phyloP scores from a whole-genome alignment of 2,113 vertebrate species.

The Psilopogon haemacephalus region DNA sequence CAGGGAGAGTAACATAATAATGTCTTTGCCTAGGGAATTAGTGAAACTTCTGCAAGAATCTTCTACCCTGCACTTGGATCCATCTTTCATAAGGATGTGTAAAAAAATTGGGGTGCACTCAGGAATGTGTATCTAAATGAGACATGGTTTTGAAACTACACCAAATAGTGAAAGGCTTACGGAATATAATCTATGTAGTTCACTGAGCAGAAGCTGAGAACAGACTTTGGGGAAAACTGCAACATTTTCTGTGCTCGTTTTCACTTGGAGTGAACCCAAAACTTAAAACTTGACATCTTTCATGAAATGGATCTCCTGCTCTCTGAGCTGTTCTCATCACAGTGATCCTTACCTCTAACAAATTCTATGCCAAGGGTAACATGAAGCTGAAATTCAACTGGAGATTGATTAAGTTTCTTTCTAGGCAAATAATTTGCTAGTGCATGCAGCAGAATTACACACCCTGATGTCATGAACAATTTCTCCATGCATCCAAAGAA shows the following conservation, averaged over 20 bases:
- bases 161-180: background rate
- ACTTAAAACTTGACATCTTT: slow-evolving; percentile 18
- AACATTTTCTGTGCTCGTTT: background rate
- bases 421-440: slow-evolving; percentile 7
- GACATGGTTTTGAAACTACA: background rate
- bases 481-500: slow-evolving; percentile 2
- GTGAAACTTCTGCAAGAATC: background rate
- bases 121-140: background rate
- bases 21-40: background rate
- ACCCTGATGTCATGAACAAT: background rate
- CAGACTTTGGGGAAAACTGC: background rate
- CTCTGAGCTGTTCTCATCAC: background rate
- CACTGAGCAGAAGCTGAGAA: background rate
- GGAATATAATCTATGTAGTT: background rate
- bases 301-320: slow-evolving; percentile 2
- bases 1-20: background rate
- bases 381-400: slow-evolving; percentile 12
- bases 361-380: slow-evolving; percentile 27
- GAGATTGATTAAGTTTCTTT: slow-evolving; percentile 17
- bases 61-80: background rate
- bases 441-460: background rate
- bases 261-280: background rate
- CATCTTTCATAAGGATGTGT: background rate
- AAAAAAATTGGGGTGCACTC: background rate
- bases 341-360: background rate